Base-by-base conservation (phyloP, 2,888 invertebrate species). In the Frankliniella fusca region DNA sequence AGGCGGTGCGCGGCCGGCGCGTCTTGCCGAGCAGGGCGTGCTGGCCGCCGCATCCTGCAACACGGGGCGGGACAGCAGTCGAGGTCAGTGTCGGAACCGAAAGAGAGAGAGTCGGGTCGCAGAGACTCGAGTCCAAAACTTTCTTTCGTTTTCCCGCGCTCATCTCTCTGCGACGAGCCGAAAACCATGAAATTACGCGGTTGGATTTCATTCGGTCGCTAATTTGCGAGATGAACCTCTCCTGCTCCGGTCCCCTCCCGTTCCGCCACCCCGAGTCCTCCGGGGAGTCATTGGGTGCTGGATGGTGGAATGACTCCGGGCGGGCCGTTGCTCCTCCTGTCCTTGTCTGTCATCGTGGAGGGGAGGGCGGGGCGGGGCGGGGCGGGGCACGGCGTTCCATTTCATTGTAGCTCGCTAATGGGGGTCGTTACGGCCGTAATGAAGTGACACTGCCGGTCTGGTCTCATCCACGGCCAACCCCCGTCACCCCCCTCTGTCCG, bases 1-100 rank as follows among this genome's bases (percentile, higher is more conserved):
- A 99, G 1, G 99, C 99, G 0, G 99, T 99, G 83, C 99, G 91
- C 0, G 99, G 99, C 85, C 99, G 91, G 83, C 97, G 90, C 76
- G 97, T 96, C 89, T 97, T 97, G 9, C 95, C 94, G 83, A 94
- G 89, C 70, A 94, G 90, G 0, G 96, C 94, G 88, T 96, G 95
- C 82, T 86, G 86, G 27, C 85, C 84, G 80, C 86, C 86, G 85
- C 84, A 18, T 84, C 85, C 83, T 83, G 70, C 10, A 80, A 83
- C 82, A 80, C 48, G 48, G 49, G 38, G 10, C 49, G 0, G 38
- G 28, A 38, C 38, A 38, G 12, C 0, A 12, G 28, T 15, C 54
- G 5, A 12, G 54, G 18, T 54, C 15, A 54, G 20, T 10, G 20
- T n/a, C n/a, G n/a, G n/a, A n/a, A n/a, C n/a, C n/a, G n/a, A n/a